A percentile compares a stretch with the other conserved stretches of the same genome.
Evolutionary conservation across 2,888 invertebrate species (phyloP).

Genomic region (Dendrolimus houi): DNA sequence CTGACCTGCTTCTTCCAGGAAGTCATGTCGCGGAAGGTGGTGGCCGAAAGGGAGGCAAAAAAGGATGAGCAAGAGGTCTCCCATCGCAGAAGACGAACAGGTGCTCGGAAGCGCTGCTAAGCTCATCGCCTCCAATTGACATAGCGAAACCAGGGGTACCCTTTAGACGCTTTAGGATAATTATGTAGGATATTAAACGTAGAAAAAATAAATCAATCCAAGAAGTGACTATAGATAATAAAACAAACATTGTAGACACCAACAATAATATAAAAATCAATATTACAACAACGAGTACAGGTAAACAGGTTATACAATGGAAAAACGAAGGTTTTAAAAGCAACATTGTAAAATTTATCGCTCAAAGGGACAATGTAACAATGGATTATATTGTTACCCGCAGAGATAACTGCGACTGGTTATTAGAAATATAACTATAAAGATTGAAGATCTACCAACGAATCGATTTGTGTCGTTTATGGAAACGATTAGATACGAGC

Average conservation of each 20-base stretch:
- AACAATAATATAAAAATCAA: neutral
- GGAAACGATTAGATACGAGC: too few species aligned
- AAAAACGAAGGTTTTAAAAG: neutral
- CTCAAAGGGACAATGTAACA: slow-evolving; percentile 39
- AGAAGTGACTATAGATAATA: neutral
- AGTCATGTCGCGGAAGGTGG: too few species aligned
- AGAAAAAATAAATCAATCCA: neutral
- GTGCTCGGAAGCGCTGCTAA: too few species aligned
- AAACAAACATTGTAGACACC: neutral
- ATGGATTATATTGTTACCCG: slow-evolving; percentile 46
- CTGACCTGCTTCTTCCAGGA: too few species aligned
- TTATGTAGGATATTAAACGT: neutral
- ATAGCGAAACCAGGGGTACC: too few species aligned
- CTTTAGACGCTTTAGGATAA: too few species aligned
- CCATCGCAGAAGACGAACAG: too few species aligned
- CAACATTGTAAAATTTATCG: slow-evolving; percentile 27
- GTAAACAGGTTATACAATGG: neutral
- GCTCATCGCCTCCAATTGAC: too few species aligned
- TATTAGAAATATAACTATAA: slow-evolving; percentile 41
- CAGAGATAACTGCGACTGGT: slow-evolving; percentile 38
- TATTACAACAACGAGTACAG: neutral
- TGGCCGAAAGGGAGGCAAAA: too few species aligned
- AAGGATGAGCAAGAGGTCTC: too few species aligned
- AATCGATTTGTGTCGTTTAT: slow-evolving; percentile 47
- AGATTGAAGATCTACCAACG: slow-evolving; percentile 16